A percentile compares a stretch with the other conserved stretches of the same genome.
Evolutionary conservation across 2,888 invertebrate genomes (phyloP).

Genomic region (Hirtodrosophila trivittata): DNA sequence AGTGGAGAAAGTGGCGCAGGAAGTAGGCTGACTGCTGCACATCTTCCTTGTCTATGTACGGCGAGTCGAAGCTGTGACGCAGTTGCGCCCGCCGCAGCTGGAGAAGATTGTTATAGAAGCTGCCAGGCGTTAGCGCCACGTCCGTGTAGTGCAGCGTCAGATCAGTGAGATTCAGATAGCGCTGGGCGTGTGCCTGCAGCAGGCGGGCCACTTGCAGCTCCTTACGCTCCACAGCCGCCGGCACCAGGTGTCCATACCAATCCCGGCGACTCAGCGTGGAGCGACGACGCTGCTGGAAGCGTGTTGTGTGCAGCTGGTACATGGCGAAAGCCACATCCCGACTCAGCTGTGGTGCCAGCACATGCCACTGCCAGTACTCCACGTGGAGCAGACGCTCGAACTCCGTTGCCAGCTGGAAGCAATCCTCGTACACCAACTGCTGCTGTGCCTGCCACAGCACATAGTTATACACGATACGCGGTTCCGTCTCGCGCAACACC

Average conservation of each 20-base stretch:
- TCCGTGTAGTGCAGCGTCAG: conserved; percentile 47
- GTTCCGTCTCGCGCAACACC: conserved; percentile 65
- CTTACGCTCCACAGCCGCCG: conserved; percentile 62
- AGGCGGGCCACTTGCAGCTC: conserved; percentile 77
- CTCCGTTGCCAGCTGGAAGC: conserved; percentile 70
- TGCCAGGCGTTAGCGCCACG: conserved; percentile 24
- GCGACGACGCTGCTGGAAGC: conserved; percentile 77
- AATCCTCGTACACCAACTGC: conserved; percentile 59
- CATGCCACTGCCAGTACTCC: conserved; percentile 81
- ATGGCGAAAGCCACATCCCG: conserved; percentile 79
- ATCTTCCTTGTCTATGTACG: conserved; percentile 76
- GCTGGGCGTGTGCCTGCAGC: conserved; percentile 71
- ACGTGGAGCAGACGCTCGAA: conserved; percentile 75
- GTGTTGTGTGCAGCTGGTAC: conserved; percentile 79
- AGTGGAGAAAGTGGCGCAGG: conserved; percentile 76
- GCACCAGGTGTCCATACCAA: conserved; percentile 72
- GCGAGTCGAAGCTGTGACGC: conserved; percentile 57
- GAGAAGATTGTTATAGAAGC: conserved; percentile 71
- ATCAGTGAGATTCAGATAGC: conserved; percentile 58
- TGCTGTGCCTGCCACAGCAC: conserved; percentile 79
- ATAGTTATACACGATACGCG: conserved; percentile 76
- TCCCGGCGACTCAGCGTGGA: conserved; percentile 57
- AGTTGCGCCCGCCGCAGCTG: conserved; percentile 58
- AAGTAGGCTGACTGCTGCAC: conserved; percentile 76
- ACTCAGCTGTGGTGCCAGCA: conserved; percentile 56